These are phyloP conservation scores for Drosophila pachea DNA, from an alignment of 1,140 invertebrate species.

Conservation along the genomic window DNA sequence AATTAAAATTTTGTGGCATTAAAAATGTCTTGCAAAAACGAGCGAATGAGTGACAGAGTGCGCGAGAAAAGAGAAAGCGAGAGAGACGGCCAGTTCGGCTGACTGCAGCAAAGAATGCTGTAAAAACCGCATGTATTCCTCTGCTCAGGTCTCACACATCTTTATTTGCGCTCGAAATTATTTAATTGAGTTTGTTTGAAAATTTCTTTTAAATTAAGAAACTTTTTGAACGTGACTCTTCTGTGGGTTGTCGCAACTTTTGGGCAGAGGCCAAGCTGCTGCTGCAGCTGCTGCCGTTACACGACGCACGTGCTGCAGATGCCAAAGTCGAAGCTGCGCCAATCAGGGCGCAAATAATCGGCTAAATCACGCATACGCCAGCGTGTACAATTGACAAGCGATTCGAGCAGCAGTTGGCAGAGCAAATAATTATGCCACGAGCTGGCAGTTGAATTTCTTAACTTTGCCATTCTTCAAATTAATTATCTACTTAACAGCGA, in stretches of 20 bases:
- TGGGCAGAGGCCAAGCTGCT: conserved; percentile 3
- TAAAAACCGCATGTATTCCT: conserved; percentile 44
- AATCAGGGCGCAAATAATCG: conserved; percentile 62
- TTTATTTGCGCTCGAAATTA: conserved; percentile 72
- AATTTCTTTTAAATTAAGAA: conserved; percentile 77
- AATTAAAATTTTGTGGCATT: conserved; percentile 75
- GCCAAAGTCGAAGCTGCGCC: conserved; percentile 52
- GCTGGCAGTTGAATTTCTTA: too few relatives aligned
- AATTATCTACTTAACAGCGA: too few relatives aligned
- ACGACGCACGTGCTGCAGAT: conserved; percentile 58
- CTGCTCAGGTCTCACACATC: conserved; percentile 43
- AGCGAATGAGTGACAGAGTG: conserved; percentile 25
- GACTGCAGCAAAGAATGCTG: conserved; percentile 15
- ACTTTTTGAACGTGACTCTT: conserved; percentile 72
- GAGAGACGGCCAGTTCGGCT: not conserved
- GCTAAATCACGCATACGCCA: conserved; percentile 42
- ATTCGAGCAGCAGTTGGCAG: not conserved
- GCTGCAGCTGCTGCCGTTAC: not conserved
- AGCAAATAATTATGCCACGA: not conserved
- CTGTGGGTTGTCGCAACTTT: conserved; percentile 49
- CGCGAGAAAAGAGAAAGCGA: not conserved
- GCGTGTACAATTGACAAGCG: not conserved
- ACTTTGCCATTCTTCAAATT: too few relatives aligned
- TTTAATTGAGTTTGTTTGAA: conserved; percentile 77
- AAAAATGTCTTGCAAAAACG: conserved; percentile 56